Evolutionary conservation across 2,113 vertebrate genomes (phyloP).

Genomic region (Gopherus flavomarginatus): DNA sequence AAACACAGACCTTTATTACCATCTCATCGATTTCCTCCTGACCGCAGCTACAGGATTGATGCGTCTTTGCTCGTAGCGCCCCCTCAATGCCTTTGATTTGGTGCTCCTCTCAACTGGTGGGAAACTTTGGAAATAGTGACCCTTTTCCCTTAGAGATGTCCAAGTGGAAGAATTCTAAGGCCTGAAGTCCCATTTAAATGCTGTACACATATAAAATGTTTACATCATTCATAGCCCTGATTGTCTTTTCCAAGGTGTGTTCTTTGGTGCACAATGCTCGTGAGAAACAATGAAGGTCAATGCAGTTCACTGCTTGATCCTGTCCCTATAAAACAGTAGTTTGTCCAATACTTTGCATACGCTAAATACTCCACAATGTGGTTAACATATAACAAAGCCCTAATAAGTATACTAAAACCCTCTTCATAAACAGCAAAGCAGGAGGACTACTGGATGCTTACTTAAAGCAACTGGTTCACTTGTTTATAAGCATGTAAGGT

Average conservation of each 20-base stretch:
- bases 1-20: neutral
- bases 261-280: neutral
- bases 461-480: neutral
- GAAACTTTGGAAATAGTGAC: neutral
- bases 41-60: neutral
- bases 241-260: neutral
- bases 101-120: neutral
- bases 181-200: neutral
- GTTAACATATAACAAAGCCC: neutral
- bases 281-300: neutral
- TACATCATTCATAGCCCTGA: neutral
- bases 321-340: neutral
- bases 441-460: neutral
- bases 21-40: neutral
- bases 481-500: neutral
- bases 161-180: neutral
- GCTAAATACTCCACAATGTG: accelerated
- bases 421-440: neutral
- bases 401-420: neutral
- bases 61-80: neutral
- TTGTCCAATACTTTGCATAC: neutral
- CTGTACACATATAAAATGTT: neutral
- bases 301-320: neutral
- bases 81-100: neutral
- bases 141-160: neutral